A percentile compares a stretch with the other conserved stretches of the same genome.
These are phyloP conservation scores for Lonchura striata DNA, from an alignment of 2,113 vertebrate species.

Conservation along the genomic window DNA sequence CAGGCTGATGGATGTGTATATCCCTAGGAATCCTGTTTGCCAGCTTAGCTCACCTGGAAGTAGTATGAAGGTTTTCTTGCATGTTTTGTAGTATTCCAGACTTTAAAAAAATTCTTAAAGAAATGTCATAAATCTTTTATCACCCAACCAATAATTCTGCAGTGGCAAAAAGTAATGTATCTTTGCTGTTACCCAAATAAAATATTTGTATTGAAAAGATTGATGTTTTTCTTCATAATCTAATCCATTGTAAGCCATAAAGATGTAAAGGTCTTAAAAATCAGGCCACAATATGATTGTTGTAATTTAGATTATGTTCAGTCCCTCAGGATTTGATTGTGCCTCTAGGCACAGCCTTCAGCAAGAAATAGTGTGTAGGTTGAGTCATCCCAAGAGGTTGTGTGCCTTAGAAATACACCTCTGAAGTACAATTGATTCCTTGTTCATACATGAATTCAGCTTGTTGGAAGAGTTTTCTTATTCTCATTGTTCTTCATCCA, in stretches of 20 bases:
- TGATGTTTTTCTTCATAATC: not conserved
- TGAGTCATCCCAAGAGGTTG: not conserved
- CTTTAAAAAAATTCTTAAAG: not conserved
- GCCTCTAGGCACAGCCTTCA: constrained; percentile 18
- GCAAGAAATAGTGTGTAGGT: not conserved
- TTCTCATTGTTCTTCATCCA: not conserved
- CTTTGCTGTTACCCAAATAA: not conserved
- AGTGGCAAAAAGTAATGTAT: not conserved
- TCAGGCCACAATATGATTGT: not conserved
- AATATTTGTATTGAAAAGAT: not conserved
- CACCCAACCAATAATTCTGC: not conserved
- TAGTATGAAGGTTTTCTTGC: not conserved
- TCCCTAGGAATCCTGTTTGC: not conserved
- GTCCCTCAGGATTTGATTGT: not conserved
- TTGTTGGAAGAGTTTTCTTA: not conserved
- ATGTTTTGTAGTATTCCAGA: not conserved
- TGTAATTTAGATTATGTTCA: not conserved
- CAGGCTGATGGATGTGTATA: not conserved
- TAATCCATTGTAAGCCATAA: not conserved
- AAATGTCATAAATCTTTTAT: not conserved
- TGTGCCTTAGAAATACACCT: not conserved
- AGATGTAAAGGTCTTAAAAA: not conserved
- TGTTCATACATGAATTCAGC: constrained; percentile 6
- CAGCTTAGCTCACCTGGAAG: not conserved
- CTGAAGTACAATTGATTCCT: not conserved